phyloP scores from a whole-genome alignment of 2,888 invertebrate species.

The Thumatha senex region DNA sequence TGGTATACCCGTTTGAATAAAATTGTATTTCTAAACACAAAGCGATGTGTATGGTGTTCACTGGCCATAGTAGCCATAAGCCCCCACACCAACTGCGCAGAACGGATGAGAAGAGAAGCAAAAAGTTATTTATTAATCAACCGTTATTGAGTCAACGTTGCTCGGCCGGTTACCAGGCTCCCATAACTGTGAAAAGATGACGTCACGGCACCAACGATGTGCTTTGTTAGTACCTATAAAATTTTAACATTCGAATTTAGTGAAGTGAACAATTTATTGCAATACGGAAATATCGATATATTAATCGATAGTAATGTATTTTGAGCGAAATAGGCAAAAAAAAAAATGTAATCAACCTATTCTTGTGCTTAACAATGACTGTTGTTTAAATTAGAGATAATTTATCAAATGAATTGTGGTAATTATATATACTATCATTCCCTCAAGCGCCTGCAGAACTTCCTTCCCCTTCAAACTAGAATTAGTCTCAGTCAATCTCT shows the following conservation, averaged over 20 bases:
- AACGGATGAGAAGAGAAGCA: slow-evolving; percentile 14
- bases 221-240: slow-evolving; percentile 9
- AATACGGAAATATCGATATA: slow-evolving; percentile 1
- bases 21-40: neutral
- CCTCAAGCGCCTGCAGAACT: no score
- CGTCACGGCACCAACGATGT: slow-evolving; percentile 20
- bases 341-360: no score
- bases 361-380: no score
- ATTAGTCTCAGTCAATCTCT: no score
- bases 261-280: neutral
- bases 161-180: slow-evolving; percentile 32
- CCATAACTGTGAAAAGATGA: slow-evolving; percentile 37
- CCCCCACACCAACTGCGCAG: slow-evolving; percentile 11
- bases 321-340: neutral
- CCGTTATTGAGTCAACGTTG: slow-evolving; percentile 34
- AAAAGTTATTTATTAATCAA: slow-evolving; percentile 22
- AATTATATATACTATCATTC: no score
- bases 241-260: slow-evolving; percentile 4
- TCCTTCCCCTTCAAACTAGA: no score
- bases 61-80: neutral
- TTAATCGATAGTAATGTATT: neutral
- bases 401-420: no score
- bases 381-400: no score
- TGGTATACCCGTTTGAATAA: neutral
- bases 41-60: neutral